phyloP scores from a whole-genome alignment of 2,113 vertebrate species.

The Bombycilla garrulus region DNA sequence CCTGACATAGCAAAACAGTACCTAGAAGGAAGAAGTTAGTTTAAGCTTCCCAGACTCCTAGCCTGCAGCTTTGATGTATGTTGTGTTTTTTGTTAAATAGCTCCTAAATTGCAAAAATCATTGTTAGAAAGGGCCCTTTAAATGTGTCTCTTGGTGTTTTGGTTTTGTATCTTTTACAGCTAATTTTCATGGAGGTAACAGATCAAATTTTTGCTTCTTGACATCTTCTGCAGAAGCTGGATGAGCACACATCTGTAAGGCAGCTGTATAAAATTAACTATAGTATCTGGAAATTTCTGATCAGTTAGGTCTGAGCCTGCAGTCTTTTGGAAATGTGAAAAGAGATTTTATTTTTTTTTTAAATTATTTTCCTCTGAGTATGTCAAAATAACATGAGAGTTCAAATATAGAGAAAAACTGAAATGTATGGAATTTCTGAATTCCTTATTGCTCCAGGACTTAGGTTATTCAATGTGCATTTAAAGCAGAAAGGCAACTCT shows the following conservation, averaged over 20 bases:
- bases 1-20: background rate
- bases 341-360: background rate
- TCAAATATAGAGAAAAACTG: background rate
- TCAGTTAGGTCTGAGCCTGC: background rate
- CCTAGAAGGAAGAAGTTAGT: background rate
- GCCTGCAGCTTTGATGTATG: background rate
- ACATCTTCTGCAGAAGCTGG: background rate
- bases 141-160: background rate
- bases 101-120: background rate
- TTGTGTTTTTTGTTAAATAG: background rate
- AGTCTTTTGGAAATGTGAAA: background rate
- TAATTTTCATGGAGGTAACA: background rate
- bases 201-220: background rate
- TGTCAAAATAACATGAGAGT: background rate
- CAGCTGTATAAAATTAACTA: background rate
- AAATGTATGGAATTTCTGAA: background rate
- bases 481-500: background rate
- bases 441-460: background rate
- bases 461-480: background rate
- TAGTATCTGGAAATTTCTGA: background rate
- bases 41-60: background rate
- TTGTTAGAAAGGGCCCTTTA: background rate
- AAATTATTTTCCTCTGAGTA: background rate
- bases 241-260: background rate
- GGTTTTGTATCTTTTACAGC: background rate